Evolutionary conservation across 2,113 vertebrate species (phyloP).

Genomic region (Callionymus lyra): DNA sequence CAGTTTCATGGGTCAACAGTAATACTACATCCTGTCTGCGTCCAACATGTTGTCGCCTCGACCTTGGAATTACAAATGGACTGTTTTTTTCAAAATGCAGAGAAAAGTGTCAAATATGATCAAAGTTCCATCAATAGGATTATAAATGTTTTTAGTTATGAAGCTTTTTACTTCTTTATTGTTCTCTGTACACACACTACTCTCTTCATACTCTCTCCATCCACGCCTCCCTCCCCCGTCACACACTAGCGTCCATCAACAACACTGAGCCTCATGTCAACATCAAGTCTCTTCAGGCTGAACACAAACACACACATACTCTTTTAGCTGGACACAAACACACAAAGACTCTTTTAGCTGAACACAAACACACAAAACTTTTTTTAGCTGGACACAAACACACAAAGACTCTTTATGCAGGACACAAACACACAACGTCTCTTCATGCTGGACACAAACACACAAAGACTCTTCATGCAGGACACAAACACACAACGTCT

Average conservation of each 20-base stretch:
- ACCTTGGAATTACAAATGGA: no score
- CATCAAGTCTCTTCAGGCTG: slow-evolving; percentile 8
- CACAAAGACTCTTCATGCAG: not conserved
- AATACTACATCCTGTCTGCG: no score
- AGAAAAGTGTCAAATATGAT: no score
- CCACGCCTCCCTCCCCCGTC: slow-evolving; percentile 27
- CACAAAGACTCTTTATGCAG: not conserved
- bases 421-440: no score
- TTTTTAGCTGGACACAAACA: not conserved
- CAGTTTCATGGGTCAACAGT: no score
- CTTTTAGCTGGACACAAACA: not conserved
- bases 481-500: not conserved
- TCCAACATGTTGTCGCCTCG: no score
- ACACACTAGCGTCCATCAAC: slow-evolving; percentile 36
- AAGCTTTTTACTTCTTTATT: no score
- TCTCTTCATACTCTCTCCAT: slow-evolving; percentile 12
- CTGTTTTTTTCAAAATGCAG: no score
- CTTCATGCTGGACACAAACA: no score
- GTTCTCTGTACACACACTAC: not conserved
- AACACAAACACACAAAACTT: no score
- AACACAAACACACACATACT: not conserved
- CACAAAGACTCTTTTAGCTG: not conserved
- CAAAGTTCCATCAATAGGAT: no score
- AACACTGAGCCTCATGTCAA: slow-evolving; percentile 40
- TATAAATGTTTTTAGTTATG: no score